Evolutionary conservation across 2,113 vertebrate genomes (phyloP), one percentile per base, ranked within the genome.

Genomic region (Malurus cyaneus): DNA sequence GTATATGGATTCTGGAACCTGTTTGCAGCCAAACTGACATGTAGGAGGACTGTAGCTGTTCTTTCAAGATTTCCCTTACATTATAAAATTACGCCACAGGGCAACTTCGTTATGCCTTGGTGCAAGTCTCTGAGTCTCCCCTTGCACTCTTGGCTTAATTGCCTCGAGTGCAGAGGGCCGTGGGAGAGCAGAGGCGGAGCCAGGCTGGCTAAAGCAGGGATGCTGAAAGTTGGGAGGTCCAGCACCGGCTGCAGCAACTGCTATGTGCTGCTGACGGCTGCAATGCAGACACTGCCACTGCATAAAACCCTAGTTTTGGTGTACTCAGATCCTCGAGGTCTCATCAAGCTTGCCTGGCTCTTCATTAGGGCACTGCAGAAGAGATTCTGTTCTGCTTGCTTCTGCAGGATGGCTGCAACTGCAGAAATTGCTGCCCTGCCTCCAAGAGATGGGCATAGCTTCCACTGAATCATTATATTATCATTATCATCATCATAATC

Each of bases 401-500:
- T 52, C 47, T 91, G 6, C 12, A 34, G 23, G 24, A 41, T 31
- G 50, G 32, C 76, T 94, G 60, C 17, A 9, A 12, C 81, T 20
- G 36, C 56, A 62, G 41, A 18, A 93, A 52, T 46, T 31, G 8
- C 25, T 95, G 47, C 17, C 8, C 39, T 21, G 21, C 20, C 26
- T 62, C 29, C n/a, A 28, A 70, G 34, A 36, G 19, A 21, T 1
- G 2, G 16, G 15, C 2, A 0, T 56, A 57, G 5, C 21, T 39
- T 41, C 31, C 21, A 18, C 20, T 3, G 8, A 23, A 34, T 11
- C 8, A 59, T 34, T 24, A 24, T 10, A 56, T 29, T 0, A 21
- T 17, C 5, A 14, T 9, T 1, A 23, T 8, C 3, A 20, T 17
- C 8, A 8, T 20, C 1, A 10, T n/a, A 14, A 12, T 13, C 3